Base-by-base conservation (phyloP, 2,797 vertebrate species). In the Alfaro cultratus region DNA sequence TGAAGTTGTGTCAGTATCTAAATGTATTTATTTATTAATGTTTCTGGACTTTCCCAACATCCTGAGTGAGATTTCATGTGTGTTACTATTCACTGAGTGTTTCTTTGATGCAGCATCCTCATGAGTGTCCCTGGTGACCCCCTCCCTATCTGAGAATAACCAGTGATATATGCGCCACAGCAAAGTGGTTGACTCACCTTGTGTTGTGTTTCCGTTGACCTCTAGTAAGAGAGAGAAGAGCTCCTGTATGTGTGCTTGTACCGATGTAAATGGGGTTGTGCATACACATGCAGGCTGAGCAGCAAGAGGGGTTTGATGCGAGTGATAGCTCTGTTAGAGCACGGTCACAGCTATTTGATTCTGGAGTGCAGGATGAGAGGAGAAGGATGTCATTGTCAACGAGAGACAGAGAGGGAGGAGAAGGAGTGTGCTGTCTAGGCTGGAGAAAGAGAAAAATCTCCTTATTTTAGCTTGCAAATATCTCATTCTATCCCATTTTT, bases 121-220 rank as follows among this genome's bases (percentile, higher is more conserved):
- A 73, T 83, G 72, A 80, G 47, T 45, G 87, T 91, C 89, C 90
- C 84, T 79, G 60, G 55, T 87, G 88, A 83, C 82, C 21, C 79
- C 83, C 82, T 81, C 85, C 73, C 64, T 79, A 47, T 70, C 86
- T 83, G 84, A 91, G 91, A 93, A 90, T 90, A 91, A 86, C 84
- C 68, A 77, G 80, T 82, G 86, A 89, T 91, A 75, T 88, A 91
- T 90, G 89, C 77, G 73, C 82, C 76, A 67, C 86, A 78, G 85
- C 85, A 92, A 90, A 92, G 86, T 90, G 91, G 83, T 92, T 79
- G 83, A 89, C 86, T 95, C 90, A 93, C 92, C 92, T 94, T 94
- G 92, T 74, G 62, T 87, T 89, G 83, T 85, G 85, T 92, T 92
- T 92, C 84, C 83, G 18, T 80, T 93, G 90, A 92, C 92, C 90